Percentiles rank a stretch among this genome's conserved stretches.
phyloP scores from a whole-genome alignment of 2,113 vertebrate genomes.

The Oriolus oriolus region DNA sequence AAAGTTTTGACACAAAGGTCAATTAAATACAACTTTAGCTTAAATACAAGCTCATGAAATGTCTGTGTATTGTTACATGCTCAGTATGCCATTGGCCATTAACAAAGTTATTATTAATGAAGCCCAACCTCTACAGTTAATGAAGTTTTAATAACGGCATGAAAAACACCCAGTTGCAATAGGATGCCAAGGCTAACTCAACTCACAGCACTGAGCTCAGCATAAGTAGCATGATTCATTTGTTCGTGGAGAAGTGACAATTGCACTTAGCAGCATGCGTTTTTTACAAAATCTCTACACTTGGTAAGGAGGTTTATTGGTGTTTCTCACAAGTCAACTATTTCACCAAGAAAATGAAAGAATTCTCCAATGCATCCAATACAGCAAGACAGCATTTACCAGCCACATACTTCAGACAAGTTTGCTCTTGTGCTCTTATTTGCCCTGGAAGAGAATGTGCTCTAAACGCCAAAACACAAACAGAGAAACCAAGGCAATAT shows the following conservation, averaged over 20 bases:
- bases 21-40: neutral
- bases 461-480: neutral
- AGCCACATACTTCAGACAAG: neutral
- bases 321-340: neutral
- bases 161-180: neutral
- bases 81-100: neutral
- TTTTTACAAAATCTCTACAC: neutral
- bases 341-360: neutral
- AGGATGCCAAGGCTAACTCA: neutral
- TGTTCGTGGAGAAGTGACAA: neutral
- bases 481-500: neutral
- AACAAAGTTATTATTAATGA: neutral
- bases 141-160: neutral
- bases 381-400: neutral
- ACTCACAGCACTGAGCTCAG: neutral
- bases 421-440: conserved; percentile 5
- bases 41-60: neutral
- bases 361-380: neutral
- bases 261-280: neutral
- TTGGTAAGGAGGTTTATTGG: neutral
- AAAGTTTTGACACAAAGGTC: neutral
- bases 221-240: neutral
- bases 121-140: neutral
- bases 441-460: neutral
- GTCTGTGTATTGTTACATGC: neutral